phyloP scores from a whole-genome alignment of 2,113 vertebrate species.

The Cynopterus brachyotis region DNA sequence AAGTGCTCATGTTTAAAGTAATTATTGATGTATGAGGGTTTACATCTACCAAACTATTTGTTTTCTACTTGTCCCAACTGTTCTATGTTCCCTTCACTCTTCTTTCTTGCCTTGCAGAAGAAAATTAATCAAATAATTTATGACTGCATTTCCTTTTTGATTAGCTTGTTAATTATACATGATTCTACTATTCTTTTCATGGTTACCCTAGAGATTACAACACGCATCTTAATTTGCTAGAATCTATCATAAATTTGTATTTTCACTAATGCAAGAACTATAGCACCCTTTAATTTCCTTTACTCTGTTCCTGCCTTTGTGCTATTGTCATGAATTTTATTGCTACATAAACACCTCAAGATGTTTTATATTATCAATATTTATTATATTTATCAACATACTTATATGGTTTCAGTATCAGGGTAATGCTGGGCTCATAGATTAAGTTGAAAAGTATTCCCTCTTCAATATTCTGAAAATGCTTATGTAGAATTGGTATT shows the following conservation, averaged over 20 bases:
- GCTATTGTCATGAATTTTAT: not conserved
- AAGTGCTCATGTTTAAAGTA: not conserved
- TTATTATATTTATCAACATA: not conserved
- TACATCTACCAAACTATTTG: not conserved
- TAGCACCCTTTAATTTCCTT: not conserved
- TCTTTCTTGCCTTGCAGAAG: not conserved
- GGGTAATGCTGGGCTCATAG: not conserved
- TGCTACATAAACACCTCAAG: not conserved
- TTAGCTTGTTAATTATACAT: not conserved
- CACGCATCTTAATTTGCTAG: not conserved
- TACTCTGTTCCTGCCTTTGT: not conserved
- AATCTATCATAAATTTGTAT: not conserved
- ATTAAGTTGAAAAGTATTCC: not conserved
- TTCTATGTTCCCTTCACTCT: not conserved
- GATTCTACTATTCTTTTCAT: not conserved
- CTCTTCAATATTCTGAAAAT: not conserved
- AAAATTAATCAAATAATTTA: not conserved
- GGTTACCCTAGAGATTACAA: constrained; percentile 4
- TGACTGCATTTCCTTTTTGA: constrained; percentile 4
- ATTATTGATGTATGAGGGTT: not conserved
- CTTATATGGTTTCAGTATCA: not conserved
- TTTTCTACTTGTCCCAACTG: not conserved
- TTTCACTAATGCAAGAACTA: not conserved
- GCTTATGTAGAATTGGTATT: not conserved
- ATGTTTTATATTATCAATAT: not conserved